A percentile compares a stretch with the other conserved stretches of the same genome.
Conservation (phyloP, 2,888 invertebrate species). For the Spicauda simplicius region DNA sequence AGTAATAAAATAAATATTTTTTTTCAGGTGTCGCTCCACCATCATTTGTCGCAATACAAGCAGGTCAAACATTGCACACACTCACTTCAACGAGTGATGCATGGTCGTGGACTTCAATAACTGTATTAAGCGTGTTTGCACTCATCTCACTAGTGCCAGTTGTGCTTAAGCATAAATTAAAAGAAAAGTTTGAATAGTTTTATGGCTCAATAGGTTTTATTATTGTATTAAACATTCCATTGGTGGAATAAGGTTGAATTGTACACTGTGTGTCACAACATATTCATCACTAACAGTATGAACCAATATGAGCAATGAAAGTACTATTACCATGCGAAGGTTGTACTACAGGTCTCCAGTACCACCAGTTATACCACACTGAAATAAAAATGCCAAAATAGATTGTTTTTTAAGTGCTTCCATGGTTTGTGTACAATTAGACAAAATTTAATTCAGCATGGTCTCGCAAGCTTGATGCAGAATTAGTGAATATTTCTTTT, state of each 20-base stretch:
- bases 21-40: slow-evolving; percentile 96
- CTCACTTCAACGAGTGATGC: slow-evolving; percentile 95
- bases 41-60: slow-evolving; percentile 98
- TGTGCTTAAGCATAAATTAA: slow-evolving; percentile 91
- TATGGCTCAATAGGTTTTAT: slow-evolving; percentile 45
- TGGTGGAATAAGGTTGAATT: slow-evolving; percentile 38
- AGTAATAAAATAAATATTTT: too few species aligned
- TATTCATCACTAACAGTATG: slow-evolving; percentile 86
- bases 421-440: background rate
- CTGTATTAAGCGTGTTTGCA: slow-evolving; percentile 91
- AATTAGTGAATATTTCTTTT: background rate
- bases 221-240: slow-evolving; percentile 72
- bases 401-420: background rate
- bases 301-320: slow-evolving; percentile 88
- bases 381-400: slow-evolving; percentile 63
- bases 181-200: slow-evolving; percentile 89
- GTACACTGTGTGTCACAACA: slow-evolving; percentile 16
- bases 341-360: slow-evolving; percentile 89
- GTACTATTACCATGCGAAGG: slow-evolving; percentile 84
- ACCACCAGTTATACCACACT: slow-evolving; percentile 95
- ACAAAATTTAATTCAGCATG: too few species aligned
- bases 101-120: slow-evolving; percentile 94
- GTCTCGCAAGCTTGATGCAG: background rate
- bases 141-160: slow-evolving; percentile 94
- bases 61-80: slow-evolving; percentile 97